A percentile compares a stretch with the other conserved stretches of the same genome.
phyloP scores from a whole-genome alignment of 2,888 invertebrate species.

The Chloroclysta siterata region DNA sequence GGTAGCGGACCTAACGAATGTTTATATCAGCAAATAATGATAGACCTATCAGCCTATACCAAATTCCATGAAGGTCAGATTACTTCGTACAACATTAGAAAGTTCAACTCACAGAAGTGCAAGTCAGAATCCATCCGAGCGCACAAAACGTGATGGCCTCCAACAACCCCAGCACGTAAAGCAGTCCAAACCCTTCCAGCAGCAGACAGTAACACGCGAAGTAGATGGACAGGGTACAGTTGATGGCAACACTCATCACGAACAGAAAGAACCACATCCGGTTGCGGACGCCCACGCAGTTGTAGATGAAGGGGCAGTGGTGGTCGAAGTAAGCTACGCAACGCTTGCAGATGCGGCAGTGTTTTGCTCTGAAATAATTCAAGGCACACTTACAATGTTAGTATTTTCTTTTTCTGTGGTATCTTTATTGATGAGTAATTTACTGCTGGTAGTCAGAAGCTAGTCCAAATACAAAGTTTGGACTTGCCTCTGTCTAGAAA shows the following conservation, averaged over 20 bases:
- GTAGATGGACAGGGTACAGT: conserved; percentile 94
- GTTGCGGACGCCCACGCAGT: conserved; percentile 96
- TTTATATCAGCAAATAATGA: no score
- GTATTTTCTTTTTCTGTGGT: no score
- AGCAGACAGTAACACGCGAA: conserved; percentile 94
- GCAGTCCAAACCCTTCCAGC: conserved; percentile 92
- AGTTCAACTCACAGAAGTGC: conserved; percentile 90
- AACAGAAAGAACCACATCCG: conserved; percentile 97
- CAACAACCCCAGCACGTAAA: conserved; percentile 93
- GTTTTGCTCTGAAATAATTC: conserved; percentile 87
- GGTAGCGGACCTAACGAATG: no score
- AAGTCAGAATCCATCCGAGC: conserved; percentile 94
- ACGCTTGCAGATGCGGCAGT: conserved; percentile 95
- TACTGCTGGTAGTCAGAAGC: no score
- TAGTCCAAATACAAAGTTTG: no score
- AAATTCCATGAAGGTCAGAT: background rate
- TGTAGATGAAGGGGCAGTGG: conserved; percentile 97
- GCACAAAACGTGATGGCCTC: conserved; percentile 94
- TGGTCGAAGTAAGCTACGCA: conserved; percentile 96
- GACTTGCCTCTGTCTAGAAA: no score
- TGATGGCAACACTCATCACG: conserved; percentile 94
- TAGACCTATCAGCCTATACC: background rate
- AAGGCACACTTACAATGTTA: background rate
- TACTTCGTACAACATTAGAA: background rate
- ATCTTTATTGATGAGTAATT: no score